Conservation (phyloP, 2,113 vertebrate genomes). For the Callorhinus ursinus region DNA sequence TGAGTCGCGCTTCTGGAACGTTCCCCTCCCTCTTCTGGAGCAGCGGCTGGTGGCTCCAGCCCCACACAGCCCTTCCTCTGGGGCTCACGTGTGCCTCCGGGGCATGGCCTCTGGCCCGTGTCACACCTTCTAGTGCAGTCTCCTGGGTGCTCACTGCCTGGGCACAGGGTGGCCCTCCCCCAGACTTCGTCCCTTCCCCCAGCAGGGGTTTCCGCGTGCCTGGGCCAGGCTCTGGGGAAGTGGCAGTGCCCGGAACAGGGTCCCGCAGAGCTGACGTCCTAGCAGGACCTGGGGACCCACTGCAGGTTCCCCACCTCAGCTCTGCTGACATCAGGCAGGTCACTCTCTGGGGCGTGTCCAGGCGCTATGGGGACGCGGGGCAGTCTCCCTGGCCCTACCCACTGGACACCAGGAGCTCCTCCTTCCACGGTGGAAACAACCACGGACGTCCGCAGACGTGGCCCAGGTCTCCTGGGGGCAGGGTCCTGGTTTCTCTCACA, state of each 20-base stretch:
- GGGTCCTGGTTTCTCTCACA: background rate
- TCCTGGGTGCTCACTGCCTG: background rate
- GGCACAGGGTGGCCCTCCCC: background rate
- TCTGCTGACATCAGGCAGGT: too few relatives aligned
- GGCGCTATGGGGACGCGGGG: too few relatives aligned
- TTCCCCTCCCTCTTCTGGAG: background rate
- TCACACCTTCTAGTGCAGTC: background rate
- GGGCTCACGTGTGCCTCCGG: background rate
- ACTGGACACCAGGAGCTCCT: background rate
- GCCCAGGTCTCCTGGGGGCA: background rate
- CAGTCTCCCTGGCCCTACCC: background rate
- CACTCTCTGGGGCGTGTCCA: background rate
- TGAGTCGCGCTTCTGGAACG: background rate
- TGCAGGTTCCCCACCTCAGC: fast-evolving
- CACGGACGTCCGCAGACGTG: background rate
- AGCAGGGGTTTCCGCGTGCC: background rate
- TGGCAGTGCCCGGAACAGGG: fast-evolving
- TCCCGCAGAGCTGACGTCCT: background rate
- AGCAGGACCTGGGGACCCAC: background rate
- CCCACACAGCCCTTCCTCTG: background rate
- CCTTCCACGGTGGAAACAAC: background rate
- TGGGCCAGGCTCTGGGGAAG: background rate
- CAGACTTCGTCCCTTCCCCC: background rate
- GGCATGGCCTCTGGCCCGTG: background rate
- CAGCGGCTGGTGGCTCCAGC: fast-evolving